phyloP scores from a whole-genome alignment of 1,140 invertebrate genomes.

The Leucophenga varia region DNA sequence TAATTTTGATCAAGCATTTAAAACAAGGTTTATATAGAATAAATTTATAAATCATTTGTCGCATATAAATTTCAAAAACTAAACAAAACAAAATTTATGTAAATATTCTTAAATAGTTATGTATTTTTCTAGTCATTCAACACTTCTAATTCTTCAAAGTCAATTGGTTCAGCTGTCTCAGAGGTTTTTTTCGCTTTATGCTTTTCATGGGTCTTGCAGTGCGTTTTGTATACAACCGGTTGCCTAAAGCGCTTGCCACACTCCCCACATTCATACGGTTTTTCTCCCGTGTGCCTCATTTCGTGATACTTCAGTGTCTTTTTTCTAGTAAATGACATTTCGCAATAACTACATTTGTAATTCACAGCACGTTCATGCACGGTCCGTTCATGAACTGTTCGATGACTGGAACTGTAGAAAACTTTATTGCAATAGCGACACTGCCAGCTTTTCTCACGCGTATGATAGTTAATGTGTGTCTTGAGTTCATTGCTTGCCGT shows the following conservation, averaged over 20 bases:
- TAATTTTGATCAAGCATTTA: too few relatives aligned
- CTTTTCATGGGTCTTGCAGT: slow-evolving; percentile 32
- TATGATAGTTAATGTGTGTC: slow-evolving; percentile 47
- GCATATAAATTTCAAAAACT: too few relatives aligned
- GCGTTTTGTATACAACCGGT: slow-evolving; percentile 37
- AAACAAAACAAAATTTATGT: too few relatives aligned
- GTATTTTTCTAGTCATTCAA: too few relatives aligned
- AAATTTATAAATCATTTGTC: too few relatives aligned
- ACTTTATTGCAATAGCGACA: slow-evolving; percentile 39
- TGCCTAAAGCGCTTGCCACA: slow-evolving; percentile 42
- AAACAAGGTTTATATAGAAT: too few relatives aligned
- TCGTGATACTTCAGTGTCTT: slow-evolving; percentile 47
- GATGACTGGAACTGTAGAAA: slow-evolving; percentile 39
- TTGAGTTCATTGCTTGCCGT: slow-evolving; percentile 27
- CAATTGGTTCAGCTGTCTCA: too few relatives aligned
- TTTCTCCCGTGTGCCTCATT: slow-evolving; percentile 59
- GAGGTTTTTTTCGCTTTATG: too few relatives aligned
- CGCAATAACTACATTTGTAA: slow-evolving; percentile 40
- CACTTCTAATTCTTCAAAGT: too few relatives aligned
- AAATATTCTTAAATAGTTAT: too few relatives aligned
- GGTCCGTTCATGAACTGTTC: slow-evolving; percentile 38
- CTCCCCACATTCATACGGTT: slow-evolving; percentile 32
- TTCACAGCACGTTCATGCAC: slow-evolving; percentile 37
- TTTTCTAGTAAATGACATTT: slow-evolving; percentile 35
- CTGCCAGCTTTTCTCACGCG: slow-evolving; percentile 37